Conservation (phyloP, 2,888 invertebrate genomes). For the Podabrus alpinus region DNA sequence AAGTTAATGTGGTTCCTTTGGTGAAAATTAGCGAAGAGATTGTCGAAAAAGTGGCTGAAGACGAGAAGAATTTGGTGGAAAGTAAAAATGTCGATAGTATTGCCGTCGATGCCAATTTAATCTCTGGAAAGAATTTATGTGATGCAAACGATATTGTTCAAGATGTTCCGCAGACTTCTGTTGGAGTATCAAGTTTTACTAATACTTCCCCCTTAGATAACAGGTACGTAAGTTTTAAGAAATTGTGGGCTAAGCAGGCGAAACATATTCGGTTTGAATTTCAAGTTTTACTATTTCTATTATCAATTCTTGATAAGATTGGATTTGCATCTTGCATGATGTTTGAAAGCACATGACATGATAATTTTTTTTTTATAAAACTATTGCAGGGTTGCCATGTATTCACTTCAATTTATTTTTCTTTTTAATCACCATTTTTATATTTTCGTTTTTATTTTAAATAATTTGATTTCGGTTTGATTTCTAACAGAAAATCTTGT, state of each 20-base stretch:
- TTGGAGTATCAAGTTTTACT: conserved; percentile 29
- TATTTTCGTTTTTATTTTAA: no score
- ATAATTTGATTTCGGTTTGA: no score
- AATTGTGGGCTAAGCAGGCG: not conserved
- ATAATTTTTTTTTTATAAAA: no score
- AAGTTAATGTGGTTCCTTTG: not conserved
- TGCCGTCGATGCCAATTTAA: not conserved
- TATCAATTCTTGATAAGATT: not conserved
- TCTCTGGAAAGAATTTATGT: conserved; percentile 4
- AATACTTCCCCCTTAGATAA: conserved; percentile 49
- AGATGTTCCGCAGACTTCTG: conserved; percentile 10
- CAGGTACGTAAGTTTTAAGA: conserved; percentile 29
- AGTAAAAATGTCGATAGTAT: not conserved
- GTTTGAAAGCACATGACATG: not conserved
- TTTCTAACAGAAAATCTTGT: no score
- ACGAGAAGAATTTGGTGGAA: not conserved
- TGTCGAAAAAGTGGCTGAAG: not conserved
- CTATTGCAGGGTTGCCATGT: no score
- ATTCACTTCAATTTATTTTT: no score
- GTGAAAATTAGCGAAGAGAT: not conserved
- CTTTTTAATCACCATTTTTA: no score
- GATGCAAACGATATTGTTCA: conserved; percentile 28
- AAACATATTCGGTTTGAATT: not conserved
- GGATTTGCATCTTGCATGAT: not conserved
- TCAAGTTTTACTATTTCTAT: no score